Evolutionary conservation across 2,113 vertebrate genomes (phyloP), one percentile per base, ranked within the genome.

Genomic region (Toxostoma redivivum): DNA sequence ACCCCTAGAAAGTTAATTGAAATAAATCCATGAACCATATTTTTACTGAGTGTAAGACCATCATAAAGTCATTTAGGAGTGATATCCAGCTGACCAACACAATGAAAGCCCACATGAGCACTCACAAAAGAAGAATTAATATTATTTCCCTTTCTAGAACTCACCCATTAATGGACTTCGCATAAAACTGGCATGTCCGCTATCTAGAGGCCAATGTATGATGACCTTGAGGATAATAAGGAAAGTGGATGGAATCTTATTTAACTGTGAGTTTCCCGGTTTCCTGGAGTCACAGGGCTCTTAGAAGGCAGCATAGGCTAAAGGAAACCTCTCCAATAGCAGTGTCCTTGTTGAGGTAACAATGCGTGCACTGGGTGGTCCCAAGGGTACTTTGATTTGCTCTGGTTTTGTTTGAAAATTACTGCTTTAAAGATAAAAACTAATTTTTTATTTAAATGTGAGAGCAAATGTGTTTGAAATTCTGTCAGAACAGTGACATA

Each of bases 351-450:
- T 45, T 84, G 61, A 71, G 76, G 23, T 81, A 74, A 44, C 37
- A 60, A 3, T 51, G 50, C 0, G 0, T 3, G 2, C 22, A 35
- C 31, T 21, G 66, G n/a, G 14, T 91, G 48, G 28, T 56, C 31
- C 37, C 40, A 74, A 44, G 28, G 33, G 67, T 77, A 40, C 50
- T 80, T 93, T 1, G 1, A 21, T 86, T 92, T 72, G 42, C 27
- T 71, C 20, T 53, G 25, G 0, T 83, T 91, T 78, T 12, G 2
- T 93, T 84, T 77, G 21, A 64, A 83, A 94, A 77, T 47, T 35
- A 51, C 12, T 56, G 8, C 11, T 57, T 83, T 77, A 83, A 90
- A 90, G 35, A 33, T 23, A 82, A 13, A 3, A 54, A 8, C 44
- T 45, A 7, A 0, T 1, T 74, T 66, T 66, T 69, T 74, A 24